Percentiles rank a stretch among this genome's conserved stretches.
Conservation (phyloP, 53 echinoderm and acorn worm genomes). For the Zoroaster sp. region DNA sequence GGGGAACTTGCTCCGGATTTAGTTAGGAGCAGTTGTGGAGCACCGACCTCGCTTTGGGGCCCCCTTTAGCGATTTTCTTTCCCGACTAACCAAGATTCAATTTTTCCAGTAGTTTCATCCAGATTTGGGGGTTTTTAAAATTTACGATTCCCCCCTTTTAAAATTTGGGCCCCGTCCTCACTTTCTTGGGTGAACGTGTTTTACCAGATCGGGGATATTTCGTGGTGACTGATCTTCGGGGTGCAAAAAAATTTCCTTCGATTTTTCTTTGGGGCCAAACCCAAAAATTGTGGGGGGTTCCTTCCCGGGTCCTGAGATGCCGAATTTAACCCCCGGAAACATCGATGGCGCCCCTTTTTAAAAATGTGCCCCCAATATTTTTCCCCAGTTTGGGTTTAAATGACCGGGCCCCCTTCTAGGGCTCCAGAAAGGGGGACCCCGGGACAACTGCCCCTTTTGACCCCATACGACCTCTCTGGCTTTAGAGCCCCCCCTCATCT, state of each 20-base stretch:
- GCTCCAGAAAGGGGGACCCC: neutral
- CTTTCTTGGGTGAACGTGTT: neutral
- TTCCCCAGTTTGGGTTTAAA: neutral
- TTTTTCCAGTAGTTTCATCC: neutral
- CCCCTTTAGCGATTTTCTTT: neutral
- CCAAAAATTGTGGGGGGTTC: constrained; percentile 5
- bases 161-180: neutral
- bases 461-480: neutral
- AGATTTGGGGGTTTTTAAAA: neutral
- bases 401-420: neutral
- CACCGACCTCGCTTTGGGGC: neutral
- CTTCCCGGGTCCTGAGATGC: neutral
- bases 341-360: constrained; percentile 17
- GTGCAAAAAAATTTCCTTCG: neutral
- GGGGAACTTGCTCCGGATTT: neutral
- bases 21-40: neutral
- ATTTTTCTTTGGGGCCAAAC: neutral
- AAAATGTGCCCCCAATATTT: constrained; percentile 5
- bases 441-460: neutral
- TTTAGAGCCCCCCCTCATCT: neutral
- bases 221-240: constrained; percentile 10
- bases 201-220: neutral
- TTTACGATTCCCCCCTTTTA: neutral
- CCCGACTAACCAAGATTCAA: neutral
- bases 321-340: neutral